Evolutionary conservation across 2,797 vertebrate species (phyloP).

Genomic region (Poecilia velifera): DNA sequence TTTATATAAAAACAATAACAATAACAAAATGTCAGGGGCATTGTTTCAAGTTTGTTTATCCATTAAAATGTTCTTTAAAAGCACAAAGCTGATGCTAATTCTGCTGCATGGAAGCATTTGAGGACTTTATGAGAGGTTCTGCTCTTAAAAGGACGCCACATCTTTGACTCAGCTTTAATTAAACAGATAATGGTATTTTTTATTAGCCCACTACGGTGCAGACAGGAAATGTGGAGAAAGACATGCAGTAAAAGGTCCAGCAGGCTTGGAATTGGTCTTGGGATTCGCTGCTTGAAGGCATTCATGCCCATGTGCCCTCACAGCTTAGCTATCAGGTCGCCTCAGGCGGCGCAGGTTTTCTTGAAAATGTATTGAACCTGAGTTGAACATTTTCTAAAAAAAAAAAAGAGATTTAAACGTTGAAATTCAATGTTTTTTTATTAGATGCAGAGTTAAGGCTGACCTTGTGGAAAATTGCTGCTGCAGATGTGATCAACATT

Average conservation of each 20-base stretch:
- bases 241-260: slow-evolving; percentile 7
- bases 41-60: slow-evolving; percentile 10
- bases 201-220: slow-evolving; percentile 11
- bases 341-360: slow-evolving; percentile 4
- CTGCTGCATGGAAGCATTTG: neutral
- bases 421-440: slow-evolving; percentile 30
- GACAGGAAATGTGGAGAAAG: slow-evolving; percentile 13
- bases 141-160: slow-evolving; percentile 14
- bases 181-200: slow-evolving; percentile 12
- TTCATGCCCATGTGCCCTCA: slow-evolving; percentile 12
- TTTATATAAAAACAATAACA: neutral
- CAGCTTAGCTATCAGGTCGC: slow-evolving; percentile 13
- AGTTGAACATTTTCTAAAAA: slow-evolving; percentile 5
- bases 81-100: slow-evolving; percentile 2
- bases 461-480: neutral
- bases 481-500: slow-evolving; percentile 20
- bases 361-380: slow-evolving; percentile 16
- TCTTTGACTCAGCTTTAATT: slow-evolving; percentile 32
- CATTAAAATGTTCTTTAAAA: neutral
- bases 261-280: slow-evolving; percentile 13
- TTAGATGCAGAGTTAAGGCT: slow-evolving; percentile 26
- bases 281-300: slow-evolving; percentile 18
- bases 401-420: slow-evolving; percentile 12
- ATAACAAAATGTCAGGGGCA: neutral
- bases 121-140: slow-evolving; percentile 16